Evolutionary conservation across 2,888 invertebrate genomes (phyloP).

Genomic region (Epistrophella euchroma): DNA sequence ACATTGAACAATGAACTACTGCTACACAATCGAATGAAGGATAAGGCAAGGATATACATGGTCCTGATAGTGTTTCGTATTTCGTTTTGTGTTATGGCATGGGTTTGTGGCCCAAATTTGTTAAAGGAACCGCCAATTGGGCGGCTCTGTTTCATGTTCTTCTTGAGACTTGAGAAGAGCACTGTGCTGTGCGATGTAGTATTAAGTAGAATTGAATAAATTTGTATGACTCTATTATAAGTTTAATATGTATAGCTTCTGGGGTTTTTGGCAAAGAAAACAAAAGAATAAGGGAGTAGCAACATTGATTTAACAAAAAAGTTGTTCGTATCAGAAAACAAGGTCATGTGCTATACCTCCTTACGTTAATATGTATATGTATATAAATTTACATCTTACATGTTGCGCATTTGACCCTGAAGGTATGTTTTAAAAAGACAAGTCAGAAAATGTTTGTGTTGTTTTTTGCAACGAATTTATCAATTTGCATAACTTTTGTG

Average conservation of each 20-base stretch:
- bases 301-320: slow-evolving; percentile 28
- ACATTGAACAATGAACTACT: slow-evolving; percentile 64
- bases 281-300: slow-evolving; percentile 8
- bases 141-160: slow-evolving; percentile 66
- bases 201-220: slow-evolving; percentile 46
- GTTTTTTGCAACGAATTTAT: slow-evolving; percentile 51
- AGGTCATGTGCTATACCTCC: not conserved
- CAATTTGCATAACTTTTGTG: slow-evolving; percentile 11
- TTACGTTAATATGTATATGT: too few species aligned
- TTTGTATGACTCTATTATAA: slow-evolving; percentile 45
- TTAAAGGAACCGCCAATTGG: slow-evolving; percentile 58
- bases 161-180: slow-evolving; percentile 15
- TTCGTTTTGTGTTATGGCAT: slow-evolving; percentile 3
- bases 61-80: slow-evolving; percentile 25
- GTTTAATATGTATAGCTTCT: slow-evolving; percentile 46
- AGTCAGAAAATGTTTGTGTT: slow-evolving; percentile 44
- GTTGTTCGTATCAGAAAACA: slow-evolving; percentile 20
- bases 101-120: slow-evolving; percentile 53
- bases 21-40: slow-evolving; percentile 65
- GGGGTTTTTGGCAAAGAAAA: slow-evolving; percentile 42
- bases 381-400: slow-evolving; percentile 11
- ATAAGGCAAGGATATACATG: slow-evolving; percentile 55
- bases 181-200: not conserved
- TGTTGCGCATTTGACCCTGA: slow-evolving; percentile 46
- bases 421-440: slow-evolving; percentile 40